These are phyloP conservation scores for Tinea pellionella DNA, from an alignment of 2,888 invertebrate species.

Conservation along the genomic window DNA sequence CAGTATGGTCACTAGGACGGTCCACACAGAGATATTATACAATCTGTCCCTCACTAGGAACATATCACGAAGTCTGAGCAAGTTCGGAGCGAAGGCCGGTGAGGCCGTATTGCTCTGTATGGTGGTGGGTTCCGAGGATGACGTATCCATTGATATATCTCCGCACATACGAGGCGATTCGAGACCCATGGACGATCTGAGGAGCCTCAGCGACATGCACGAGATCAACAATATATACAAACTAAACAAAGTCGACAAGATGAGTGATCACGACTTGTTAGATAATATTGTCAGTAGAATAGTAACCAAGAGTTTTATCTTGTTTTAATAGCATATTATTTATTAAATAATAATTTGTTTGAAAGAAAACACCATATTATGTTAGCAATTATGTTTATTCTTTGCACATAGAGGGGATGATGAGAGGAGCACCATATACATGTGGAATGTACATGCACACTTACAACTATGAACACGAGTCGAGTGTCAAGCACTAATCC, in stretches of 20 bases:
- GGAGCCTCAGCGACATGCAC: slow-evolving; percentile 50
- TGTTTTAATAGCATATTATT: slow-evolving; percentile 27
- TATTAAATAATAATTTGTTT: not conserved
- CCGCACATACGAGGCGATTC: slow-evolving; percentile 65
- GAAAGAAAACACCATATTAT: not conserved
- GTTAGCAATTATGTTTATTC: not conserved
- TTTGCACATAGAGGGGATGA: too few relatives aligned
- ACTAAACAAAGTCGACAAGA: slow-evolving; percentile 60
- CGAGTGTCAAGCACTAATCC: too few relatives aligned
- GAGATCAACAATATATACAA: slow-evolving; percentile 72
- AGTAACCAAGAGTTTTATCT: slow-evolving; percentile 72
- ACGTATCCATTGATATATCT: slow-evolving; percentile 54
- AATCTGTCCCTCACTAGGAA: slow-evolving; percentile 77
- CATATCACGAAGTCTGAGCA: slow-evolving; percentile 74
- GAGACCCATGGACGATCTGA: slow-evolving; percentile 54
- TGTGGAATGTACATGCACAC: too few relatives aligned
- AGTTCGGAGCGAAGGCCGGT: slow-evolving; percentile 68
- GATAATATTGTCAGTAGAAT: slow-evolving; percentile 76
- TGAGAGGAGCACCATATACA: too few relatives aligned
- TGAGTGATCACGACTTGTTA: slow-evolving; percentile 40
- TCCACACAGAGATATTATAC: slow-evolving; percentile 75
- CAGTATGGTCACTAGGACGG: slow-evolving; percentile 68
- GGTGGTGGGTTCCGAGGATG: slow-evolving; percentile 29
- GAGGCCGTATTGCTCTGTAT: slow-evolving; percentile 42
- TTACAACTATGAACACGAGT: too few relatives aligned